Percentiles rank a stretch among this genome's conserved stretches.
Conservation (phyloP, 2,888 invertebrate species). For the Cryptus armator region DNA sequence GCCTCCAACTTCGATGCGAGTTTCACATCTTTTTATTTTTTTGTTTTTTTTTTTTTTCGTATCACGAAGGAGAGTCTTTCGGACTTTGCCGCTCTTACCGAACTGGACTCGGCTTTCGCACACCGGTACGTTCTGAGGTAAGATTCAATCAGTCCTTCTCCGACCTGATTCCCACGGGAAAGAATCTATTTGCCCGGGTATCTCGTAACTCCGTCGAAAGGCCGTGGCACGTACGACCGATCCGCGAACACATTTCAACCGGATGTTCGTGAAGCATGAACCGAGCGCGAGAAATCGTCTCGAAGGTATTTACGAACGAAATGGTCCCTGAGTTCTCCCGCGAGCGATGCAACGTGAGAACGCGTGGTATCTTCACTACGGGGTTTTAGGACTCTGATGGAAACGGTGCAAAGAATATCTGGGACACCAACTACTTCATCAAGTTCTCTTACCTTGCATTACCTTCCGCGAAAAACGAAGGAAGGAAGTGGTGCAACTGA, state of each 20-base stretch:
- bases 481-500: not conserved
- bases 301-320: conserved; percentile 1
- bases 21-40: not conserved
- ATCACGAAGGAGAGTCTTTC: not conserved
- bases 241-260: conserved; percentile 6
- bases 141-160: conserved; percentile 32
- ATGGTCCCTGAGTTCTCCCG: not conserved
- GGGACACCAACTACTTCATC: not conserved
- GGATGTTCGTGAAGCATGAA: not conserved
- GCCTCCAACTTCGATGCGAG: not conserved
- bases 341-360: not conserved
- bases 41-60: not conserved
- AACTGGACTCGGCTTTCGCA: not conserved
- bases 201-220: not conserved
- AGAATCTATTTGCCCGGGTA: conserved; percentile 8
- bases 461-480: not conserved
- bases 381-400: not conserved
- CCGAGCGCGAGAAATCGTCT: not conserved
- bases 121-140: conserved; percentile 9
- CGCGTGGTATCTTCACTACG: not conserved
- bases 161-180: not conserved
- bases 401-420: not conserved
- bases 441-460: not conserved
- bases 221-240: conserved; percentile 18
- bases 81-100: not conserved